Conservation (phyloP, 2,888 invertebrate species). For the Mythimna loreyi region DNA sequence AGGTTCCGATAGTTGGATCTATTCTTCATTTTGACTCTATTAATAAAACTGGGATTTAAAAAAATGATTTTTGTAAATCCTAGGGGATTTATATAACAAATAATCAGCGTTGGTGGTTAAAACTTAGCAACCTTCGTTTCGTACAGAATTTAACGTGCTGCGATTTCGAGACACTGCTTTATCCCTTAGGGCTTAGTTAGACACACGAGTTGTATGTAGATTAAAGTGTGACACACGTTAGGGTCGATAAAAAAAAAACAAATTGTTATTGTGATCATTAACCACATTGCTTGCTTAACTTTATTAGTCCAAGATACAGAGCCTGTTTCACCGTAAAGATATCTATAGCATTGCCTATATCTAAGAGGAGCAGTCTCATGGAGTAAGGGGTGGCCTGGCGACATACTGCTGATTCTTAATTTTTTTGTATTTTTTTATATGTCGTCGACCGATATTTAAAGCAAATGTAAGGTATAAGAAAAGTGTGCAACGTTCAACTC, state of each 20-base stretch:
- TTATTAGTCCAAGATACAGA: conserved; percentile 85
- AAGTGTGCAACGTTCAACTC: conserved; percentile 89
- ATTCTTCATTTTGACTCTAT: too few species aligned
- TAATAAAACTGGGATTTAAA: too few species aligned
- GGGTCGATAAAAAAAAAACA: conserved; percentile 68
- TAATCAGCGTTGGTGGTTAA: too few species aligned
- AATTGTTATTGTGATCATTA: conserved; percentile 74
- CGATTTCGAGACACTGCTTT: too few species aligned
- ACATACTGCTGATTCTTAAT: conserved; percentile 78
- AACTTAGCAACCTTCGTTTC: too few species aligned
- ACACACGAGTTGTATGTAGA: background rate
- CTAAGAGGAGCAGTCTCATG: conserved; percentile 88
- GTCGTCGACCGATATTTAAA: conserved; percentile 80
- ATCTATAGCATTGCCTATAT: conserved; percentile 77
- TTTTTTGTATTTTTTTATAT: conserved; percentile 78
- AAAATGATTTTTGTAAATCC: too few species aligned
- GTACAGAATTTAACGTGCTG: too few species aligned
- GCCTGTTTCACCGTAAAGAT: conserved; percentile 80
- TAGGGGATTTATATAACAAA: too few species aligned
- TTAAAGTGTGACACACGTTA: background rate
- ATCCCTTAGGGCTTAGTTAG: too few species aligned
- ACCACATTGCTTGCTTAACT: conserved; percentile 84
- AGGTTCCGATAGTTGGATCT: too few species aligned
- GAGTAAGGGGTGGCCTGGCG: conserved; percentile 80
- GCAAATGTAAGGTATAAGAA: conserved; percentile 81